Percentiles rank a stretch among this genome's conserved stretches.
These are phyloP conservation scores for Ceratosolen solmsi DNA, from an alignment of 1,140 invertebrate genomes.

Conservation along the genomic window DNA sequence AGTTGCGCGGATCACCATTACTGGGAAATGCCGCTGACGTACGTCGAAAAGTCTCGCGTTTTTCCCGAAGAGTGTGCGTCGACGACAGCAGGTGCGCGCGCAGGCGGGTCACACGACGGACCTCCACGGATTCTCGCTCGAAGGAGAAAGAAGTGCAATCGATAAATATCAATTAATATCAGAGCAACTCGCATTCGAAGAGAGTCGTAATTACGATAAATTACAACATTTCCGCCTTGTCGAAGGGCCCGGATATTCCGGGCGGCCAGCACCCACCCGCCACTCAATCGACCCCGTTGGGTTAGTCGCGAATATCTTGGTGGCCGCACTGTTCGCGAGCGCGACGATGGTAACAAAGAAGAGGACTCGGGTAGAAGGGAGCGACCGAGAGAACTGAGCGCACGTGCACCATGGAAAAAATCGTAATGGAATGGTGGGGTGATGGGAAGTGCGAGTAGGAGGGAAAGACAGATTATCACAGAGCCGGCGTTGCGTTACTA, in stretches of 20 bases:
- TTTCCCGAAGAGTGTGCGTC: not conserved
- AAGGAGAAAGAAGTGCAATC: not conserved
- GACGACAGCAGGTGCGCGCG: slow-evolving; percentile 2
- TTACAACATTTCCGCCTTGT: not conserved
- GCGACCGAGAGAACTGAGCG: too few relatives aligned
- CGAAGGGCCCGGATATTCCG: not conserved
- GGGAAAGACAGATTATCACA: slow-evolving; percentile 18
- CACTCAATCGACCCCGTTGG: not conserved
- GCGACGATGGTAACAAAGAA: not conserved
- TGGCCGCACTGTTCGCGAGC: not conserved
- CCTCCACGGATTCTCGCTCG: not conserved
- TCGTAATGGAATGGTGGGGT: not conserved
- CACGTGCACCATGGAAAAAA: slow-evolving; percentile 15
- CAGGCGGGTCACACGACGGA: not conserved
- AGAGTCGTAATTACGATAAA: not conserved
- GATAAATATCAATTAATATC: not conserved
- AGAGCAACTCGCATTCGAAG: not conserved
- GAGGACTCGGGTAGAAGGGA: not conserved
- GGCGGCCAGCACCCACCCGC: not conserved
- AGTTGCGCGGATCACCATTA: too few relatives aligned
- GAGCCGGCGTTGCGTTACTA: slow-evolving; percentile 17
- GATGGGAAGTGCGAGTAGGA: not conserved
- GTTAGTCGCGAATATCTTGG: not conserved
- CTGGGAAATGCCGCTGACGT: not conserved
- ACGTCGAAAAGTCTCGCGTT: not conserved